Evolutionary conservation across 2,888 invertebrate genomes (phyloP).

Genomic region (Cistogaster globosa): DNA sequence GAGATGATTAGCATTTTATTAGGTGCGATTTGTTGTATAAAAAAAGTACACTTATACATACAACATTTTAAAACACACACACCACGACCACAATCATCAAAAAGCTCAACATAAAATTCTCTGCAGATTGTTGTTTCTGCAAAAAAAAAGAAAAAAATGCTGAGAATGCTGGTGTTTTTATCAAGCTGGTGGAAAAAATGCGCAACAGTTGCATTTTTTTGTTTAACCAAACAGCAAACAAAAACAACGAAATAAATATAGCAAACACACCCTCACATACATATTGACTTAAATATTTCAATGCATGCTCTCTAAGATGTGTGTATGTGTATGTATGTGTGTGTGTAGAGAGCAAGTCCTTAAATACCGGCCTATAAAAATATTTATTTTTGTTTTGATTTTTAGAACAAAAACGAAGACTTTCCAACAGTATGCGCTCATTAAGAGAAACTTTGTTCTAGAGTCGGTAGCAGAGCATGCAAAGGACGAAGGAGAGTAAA

Average conservation of each 20-base stretch:
- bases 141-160: constrained; percentile 4
- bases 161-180: constrained; percentile 36
- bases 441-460: neutral
- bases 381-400: constrained; percentile 71
- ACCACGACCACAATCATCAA: neutral
- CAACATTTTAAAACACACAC: neutral
- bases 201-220: constrained; percentile 75
- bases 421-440: constrained; percentile 13
- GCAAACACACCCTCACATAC: constrained; percentile 25
- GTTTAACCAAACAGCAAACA: constrained; percentile 30
- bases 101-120: constrained; percentile 20
- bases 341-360: constrained; percentile 41
- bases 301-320: constrained; percentile 13
- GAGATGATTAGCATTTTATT: constrained; percentile 70
- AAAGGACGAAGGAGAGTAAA: neutral
- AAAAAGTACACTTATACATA: neutral
- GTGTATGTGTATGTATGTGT: neutral
- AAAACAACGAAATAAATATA: constrained; percentile 12
- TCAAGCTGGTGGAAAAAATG: constrained; percentile 68
- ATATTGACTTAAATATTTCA: constrained; percentile 7
- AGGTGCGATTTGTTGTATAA: constrained; percentile 60
- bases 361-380: constrained; percentile 69
- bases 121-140: constrained; percentile 35
- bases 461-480: constrained; percentile 3
- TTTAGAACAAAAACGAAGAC: constrained; percentile 29